Evolutionary conservation across 1,140 invertebrate genomes (phyloP), one percentile per base, ranked within the genome.

Genomic region (Carposina sasakii): DNA sequence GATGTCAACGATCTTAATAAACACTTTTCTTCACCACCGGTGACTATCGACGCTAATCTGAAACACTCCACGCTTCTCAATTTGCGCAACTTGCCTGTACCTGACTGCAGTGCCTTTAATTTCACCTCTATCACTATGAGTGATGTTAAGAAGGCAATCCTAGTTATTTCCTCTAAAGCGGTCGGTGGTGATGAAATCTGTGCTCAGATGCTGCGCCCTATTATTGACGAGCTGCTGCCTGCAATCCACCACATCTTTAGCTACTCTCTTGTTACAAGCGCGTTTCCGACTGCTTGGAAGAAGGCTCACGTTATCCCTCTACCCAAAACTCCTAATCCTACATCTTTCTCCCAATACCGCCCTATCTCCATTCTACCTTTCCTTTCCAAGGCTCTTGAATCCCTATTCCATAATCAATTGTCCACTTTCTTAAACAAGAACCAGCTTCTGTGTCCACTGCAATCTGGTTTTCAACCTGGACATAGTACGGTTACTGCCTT

Each of bases 341-440:
- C 30, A 0, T 37, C 23, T 5, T 28, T 43, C 23, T 34, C 39
- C 20, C 48, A 60, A 5, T 63, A 44, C 24, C 40, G 52, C 16
- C 61, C 53, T 16, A 63, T 63, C 16, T 59, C 53, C 3, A 54
- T 59, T 9, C 40, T 63, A 12, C 60, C 53, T 17, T 57, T 60
- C 26, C 37, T 60, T n/a, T 60, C 54, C 0, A 54, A 60, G 51
- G 28, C 55, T 5, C 39, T 60, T 9, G 54, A 60, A 21, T 41
- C 45, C 6, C 19, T 56, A 19, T 30, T 59, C 1, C 42, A 59
- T 12, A 15, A 51, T 26, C 51, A 57, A 22, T 12, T 61, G 2
- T 48, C 5, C 28, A 40, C 31, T 12, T 52, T 56, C 26, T 22
- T 52, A 26, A 26, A n/a, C 33, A 24, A 24, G 9, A 57, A 62